Evolutionary conservation across 30 jellyfish, hydroid and myxozoan genomes (phyloP).

Genomic region (Sanderia malayensis): DNA sequence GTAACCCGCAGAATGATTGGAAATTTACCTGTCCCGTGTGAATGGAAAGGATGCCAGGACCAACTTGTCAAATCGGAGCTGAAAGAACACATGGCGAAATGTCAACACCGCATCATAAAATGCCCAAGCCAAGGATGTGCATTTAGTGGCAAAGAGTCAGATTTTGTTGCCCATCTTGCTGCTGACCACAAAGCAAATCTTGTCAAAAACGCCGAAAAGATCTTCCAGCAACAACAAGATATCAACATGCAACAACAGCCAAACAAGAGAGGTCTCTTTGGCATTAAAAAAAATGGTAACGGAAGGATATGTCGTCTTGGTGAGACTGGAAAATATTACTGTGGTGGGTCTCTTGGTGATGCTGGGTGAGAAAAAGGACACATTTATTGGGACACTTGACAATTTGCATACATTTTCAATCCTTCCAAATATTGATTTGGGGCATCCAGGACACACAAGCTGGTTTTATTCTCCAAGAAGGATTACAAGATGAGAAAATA

Average conservation of each 20-base stretch:
- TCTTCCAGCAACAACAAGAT: neutral
- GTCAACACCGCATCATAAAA: constrained; percentile 27
- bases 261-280: constrained; percentile 25
- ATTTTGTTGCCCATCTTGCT: constrained; percentile 56
- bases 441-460: too few relatives aligned
- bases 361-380: too few relatives aligned
- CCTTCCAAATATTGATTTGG: too few relatives aligned
- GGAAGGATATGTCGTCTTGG: constrained; percentile 77
- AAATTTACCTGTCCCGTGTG: constrained; percentile 42
- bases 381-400: too few relatives aligned
- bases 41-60: constrained; percentile 54
- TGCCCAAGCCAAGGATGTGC: constrained; percentile 59
- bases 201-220: constrained; percentile 17
- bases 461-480: too few relatives aligned
- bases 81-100: constrained; percentile 39
- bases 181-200: neutral
- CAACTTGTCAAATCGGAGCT: constrained; percentile 54
- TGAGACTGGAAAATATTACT: constrained; percentile 72
- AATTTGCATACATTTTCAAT: too few relatives aligned
- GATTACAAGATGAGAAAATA: too few relatives aligned
- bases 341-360: constrained; percentile 24
- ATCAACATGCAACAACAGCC: too few relatives aligned
- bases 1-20: constrained; percentile 72
- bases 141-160: constrained; percentile 35
- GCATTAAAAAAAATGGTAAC: constrained; percentile 3